Percentiles rank a stretch among this genome's conserved stretches.
These are phyloP conservation scores for Acronicta leporina DNA, from an alignment of 2,888 invertebrate species.

Conservation along the genomic window DNA sequence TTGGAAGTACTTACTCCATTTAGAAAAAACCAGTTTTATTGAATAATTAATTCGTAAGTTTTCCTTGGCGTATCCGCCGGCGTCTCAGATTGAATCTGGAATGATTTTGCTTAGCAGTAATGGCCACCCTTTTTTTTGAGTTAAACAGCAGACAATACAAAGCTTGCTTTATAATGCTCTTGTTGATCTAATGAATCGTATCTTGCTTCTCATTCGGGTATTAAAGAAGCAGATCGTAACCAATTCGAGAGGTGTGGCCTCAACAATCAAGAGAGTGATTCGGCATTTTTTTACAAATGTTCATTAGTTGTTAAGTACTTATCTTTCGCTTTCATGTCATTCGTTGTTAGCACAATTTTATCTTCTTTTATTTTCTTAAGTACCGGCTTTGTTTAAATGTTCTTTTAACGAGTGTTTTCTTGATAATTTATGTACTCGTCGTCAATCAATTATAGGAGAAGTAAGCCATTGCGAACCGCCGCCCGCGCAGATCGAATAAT, in stretches of 20 bases:
- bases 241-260: slow-evolving; percentile 39
- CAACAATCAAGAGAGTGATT: slow-evolving; percentile 39
- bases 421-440: background rate
- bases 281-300: slow-evolving; percentile 25
- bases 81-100: slow-evolving; percentile 25
- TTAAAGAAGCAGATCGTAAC: slow-evolving; percentile 29
- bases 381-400: background rate
- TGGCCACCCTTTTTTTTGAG: slow-evolving; percentile 7
- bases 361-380: slow-evolving; percentile 16
- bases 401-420: background rate
- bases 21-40: slow-evolving; percentile 19
- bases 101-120: slow-evolving; percentile 15
- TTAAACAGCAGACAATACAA: slow-evolving; percentile 20
- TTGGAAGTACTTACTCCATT: slow-evolving; percentile 1
- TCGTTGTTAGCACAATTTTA: no score
- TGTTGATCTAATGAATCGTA: slow-evolving; percentile 24
- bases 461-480: no score
- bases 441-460: slow-evolving; percentile 2
- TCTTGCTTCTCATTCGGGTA: slow-evolving; percentile 26
- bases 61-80: slow-evolving; percentile 13
- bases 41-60: slow-evolving; percentile 16
- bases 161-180: slow-evolving; percentile 14
- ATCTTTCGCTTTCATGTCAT: slow-evolving; percentile 15
- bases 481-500: no score
- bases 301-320: slow-evolving; percentile 2